These are phyloP conservation scores for Phrynosoma blainvillii DNA, from an alignment of 2,113 vertebrate species.

Conservation along the genomic window DNA sequence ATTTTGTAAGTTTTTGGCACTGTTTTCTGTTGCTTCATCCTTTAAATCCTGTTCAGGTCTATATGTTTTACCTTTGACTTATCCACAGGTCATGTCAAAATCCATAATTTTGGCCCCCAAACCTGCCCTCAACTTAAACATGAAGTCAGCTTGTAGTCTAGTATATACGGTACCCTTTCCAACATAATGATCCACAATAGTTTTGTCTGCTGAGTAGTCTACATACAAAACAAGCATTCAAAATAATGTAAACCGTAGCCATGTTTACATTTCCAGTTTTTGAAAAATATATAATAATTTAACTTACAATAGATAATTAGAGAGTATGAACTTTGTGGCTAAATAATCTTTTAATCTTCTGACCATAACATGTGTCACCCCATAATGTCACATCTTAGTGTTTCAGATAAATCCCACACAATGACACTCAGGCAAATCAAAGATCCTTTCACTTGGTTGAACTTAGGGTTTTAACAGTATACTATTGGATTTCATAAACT, in stretches of 20 bases:
- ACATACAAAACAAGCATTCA: not conserved
- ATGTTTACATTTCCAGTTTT: not conserved
- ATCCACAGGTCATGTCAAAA: too few species aligned
- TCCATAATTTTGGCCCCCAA: too few species aligned
- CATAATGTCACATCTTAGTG: not conserved
- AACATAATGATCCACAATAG: not conserved
- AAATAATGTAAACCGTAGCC: not conserved
- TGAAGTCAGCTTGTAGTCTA: too few species aligned
- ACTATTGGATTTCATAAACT: not conserved
- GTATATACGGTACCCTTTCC: not conserved
- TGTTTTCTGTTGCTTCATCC: too few species aligned
- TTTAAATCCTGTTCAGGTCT: too few species aligned
- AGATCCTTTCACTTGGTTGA: conserved; percentile 8
- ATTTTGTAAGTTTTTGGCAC: too few species aligned
- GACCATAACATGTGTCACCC: not conserved
- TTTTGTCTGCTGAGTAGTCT: not conserved
- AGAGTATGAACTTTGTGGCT: conserved; percentile 6
- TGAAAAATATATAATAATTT: not conserved
- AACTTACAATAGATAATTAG: not conserved
- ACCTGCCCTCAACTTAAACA: too few species aligned
- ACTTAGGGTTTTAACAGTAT: not conserved
- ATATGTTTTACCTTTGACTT: too few species aligned
- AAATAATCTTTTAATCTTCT: not conserved
- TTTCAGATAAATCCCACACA: conserved; percentile 4
- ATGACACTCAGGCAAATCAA: not conserved